Conservation (phyloP, 37 sponge, comb jelly and placozoan genomes). For the Oscarella lobularis region DNA sequence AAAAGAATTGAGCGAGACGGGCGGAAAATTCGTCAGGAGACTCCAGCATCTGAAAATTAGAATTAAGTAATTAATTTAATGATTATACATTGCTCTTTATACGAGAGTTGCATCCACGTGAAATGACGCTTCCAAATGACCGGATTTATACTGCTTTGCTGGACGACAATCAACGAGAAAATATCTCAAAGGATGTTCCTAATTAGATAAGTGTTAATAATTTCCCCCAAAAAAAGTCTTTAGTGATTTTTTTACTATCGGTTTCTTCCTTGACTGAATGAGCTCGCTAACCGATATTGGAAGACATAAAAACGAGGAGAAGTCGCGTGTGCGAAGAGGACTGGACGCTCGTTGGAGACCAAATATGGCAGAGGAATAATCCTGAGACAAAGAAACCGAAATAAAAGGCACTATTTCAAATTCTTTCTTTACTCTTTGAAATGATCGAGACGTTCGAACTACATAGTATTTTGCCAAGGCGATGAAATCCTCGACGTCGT, state of each 20-base stretch:
- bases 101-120: constrained; percentile 65
- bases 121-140: constrained; percentile 53
- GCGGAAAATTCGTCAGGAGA: constrained; percentile 50
- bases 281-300: background rate
- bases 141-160: constrained; percentile 62
- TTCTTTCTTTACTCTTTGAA: background rate
- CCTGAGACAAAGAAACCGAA: constrained; percentile 14
- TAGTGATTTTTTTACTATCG: background rate
- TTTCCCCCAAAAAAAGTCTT: no score
- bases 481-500: constrained; percentile 73
- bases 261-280: background rate
- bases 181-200: constrained; percentile 36
- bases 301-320: background rate
- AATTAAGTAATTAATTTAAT: no score
- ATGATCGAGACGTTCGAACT: constrained; percentile 48
- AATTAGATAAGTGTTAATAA: no score
- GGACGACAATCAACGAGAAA: constrained; percentile 82
- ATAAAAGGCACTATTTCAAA: no score
- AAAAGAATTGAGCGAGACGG: background rate
- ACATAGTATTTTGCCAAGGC: constrained; percentile 82
- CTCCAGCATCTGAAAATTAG: constrained; percentile 50
- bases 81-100: background rate
- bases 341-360: constrained; percentile 11
- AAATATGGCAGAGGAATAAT: constrained; percentile 55
- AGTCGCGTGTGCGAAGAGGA: background rate